These are phyloP conservation scores for Acinonyx jubatus DNA, from an alignment of 2,113 vertebrate genomes.

Conservation along the genomic window DNA sequence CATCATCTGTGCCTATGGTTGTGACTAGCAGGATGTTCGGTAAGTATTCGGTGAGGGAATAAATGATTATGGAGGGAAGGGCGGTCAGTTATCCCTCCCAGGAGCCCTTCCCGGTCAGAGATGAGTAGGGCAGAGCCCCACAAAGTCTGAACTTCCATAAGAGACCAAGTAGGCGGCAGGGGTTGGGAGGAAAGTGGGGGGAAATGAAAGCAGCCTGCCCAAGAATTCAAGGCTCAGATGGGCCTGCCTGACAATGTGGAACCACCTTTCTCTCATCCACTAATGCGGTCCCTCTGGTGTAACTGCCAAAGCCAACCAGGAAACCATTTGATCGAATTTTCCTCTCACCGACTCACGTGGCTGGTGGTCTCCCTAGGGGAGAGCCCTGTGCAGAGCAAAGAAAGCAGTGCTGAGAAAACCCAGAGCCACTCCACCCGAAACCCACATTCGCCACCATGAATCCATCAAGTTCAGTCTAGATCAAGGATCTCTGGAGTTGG, in stretches of 20 bases:
- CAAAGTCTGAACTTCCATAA: neutral
- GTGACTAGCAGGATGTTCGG: neutral
- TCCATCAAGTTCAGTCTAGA: too few relatives aligned
- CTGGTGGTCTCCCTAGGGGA: neutral
- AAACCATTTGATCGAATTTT: neutral
- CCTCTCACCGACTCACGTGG: accelerated
- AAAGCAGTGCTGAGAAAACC: neutral
- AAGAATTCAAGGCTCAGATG: neutral
- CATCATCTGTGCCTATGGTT: neutral
- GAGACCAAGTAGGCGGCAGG: neutral
- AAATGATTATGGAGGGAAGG: neutral
- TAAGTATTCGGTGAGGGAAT: neutral
- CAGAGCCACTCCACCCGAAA: accelerated
- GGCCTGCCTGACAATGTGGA: accelerated
- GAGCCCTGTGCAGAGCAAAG: neutral
- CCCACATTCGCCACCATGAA: accelerated
- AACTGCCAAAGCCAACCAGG: accelerated
- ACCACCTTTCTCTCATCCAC: accelerated
- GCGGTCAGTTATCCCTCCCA: neutral
- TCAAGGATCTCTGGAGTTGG: neutral
- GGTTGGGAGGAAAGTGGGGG: neutral
- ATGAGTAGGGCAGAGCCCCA: neutral
- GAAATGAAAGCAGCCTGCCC: neutral
- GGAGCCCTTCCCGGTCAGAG: neutral
- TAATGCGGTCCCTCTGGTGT: accelerated